phyloP scores from a whole-genome alignment of 1,140 invertebrate species.

The Drosophila kepulauana region DNA sequence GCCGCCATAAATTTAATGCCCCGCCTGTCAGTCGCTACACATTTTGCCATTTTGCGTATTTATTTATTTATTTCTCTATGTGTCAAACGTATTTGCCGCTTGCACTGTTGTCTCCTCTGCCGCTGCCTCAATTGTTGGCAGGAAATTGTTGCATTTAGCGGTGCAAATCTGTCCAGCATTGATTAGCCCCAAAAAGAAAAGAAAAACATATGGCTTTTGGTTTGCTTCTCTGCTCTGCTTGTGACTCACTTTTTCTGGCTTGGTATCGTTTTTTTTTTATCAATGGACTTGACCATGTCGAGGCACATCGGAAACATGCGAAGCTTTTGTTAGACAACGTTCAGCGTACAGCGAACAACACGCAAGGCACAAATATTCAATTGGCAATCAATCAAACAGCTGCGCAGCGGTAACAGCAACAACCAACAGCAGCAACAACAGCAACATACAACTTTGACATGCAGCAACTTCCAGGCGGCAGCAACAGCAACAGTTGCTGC shows the following conservation, averaged over 20 bases:
- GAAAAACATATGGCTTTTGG: slow-evolving; percentile 40
- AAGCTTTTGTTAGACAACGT: slow-evolving; percentile 63
- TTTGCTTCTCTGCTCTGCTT: slow-evolving; percentile 1
- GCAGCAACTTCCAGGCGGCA: slow-evolving; percentile 71
- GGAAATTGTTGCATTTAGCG: slow-evolving; percentile 54
- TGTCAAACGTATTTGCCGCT: slow-evolving; percentile 58
- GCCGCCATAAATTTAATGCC: slow-evolving; percentile 76
- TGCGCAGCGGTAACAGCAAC: slow-evolving; percentile 57
- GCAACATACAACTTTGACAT: slow-evolving; percentile 70
- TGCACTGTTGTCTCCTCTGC: not conserved
- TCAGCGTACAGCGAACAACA: slow-evolving; percentile 32
- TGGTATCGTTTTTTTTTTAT: slow-evolving; percentile 18
- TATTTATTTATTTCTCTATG: slow-evolving; percentile 78
- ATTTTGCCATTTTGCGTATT: slow-evolving; percentile 53
- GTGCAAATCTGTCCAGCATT: slow-evolving; percentile 55
- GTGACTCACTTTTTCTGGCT: not conserved
- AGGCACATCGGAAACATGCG: slow-evolving; percentile 46
- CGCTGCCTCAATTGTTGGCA: slow-evolving; percentile 39
- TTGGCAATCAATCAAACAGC: slow-evolving; percentile 84
- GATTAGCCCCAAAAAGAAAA: slow-evolving; percentile 37
- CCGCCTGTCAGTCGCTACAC: slow-evolving; percentile 71
- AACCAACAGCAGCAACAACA: slow-evolving; percentile 55
- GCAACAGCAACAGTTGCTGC: slow-evolving; percentile 75
- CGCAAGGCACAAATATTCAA: slow-evolving; percentile 64
- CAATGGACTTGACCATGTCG: slow-evolving; percentile 49